Conservation (phyloP, 2,113 vertebrate species). For the Oreochromis spilurus region DNA sequence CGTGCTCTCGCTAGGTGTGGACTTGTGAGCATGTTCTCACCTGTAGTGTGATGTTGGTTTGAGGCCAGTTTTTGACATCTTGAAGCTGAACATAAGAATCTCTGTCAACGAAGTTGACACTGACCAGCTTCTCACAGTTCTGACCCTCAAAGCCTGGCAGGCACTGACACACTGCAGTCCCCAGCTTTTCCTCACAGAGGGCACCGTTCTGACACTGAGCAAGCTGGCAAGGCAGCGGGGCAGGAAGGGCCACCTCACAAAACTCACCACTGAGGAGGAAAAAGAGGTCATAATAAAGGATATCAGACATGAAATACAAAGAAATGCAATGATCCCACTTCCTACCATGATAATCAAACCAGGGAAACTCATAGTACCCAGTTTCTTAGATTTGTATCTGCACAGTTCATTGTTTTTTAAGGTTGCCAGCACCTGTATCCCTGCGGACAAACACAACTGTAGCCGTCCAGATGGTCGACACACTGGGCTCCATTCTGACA, state of each 20-base stretch:
- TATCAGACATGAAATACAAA: background rate
- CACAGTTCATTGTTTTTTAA: background rate
- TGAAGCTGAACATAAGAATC: constrained; percentile 93
- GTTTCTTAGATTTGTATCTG: background rate
- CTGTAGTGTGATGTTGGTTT: constrained; percentile 95
- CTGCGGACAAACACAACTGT: constrained; percentile 81
- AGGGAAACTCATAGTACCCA: background rate
- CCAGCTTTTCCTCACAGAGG: constrained; percentile 75
- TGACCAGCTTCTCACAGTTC: constrained; percentile 89
- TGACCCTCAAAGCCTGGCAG: constrained; percentile 86
- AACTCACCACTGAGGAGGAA: constrained; percentile 78
- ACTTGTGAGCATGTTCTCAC: constrained; percentile 49
- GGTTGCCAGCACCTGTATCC: constrained; percentile 81
- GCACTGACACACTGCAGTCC: constrained; percentile 82
- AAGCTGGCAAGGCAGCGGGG: constrained; percentile 75
- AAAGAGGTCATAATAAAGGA: background rate
- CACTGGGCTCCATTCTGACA: constrained; percentile 89
- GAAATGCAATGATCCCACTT: background rate
- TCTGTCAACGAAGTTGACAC: constrained; percentile 91
- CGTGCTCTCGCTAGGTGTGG: background rate
- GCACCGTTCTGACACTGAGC: constrained; percentile 86
- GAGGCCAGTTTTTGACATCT: constrained; percentile 90
- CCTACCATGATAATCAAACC: background rate
- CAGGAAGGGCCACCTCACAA: constrained; percentile 76
- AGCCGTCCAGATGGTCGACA: constrained; percentile 81